Base-by-base conservation (phyloP, 2,797 vertebrate species). In the Microctenopoma stevenorrisi region DNA sequence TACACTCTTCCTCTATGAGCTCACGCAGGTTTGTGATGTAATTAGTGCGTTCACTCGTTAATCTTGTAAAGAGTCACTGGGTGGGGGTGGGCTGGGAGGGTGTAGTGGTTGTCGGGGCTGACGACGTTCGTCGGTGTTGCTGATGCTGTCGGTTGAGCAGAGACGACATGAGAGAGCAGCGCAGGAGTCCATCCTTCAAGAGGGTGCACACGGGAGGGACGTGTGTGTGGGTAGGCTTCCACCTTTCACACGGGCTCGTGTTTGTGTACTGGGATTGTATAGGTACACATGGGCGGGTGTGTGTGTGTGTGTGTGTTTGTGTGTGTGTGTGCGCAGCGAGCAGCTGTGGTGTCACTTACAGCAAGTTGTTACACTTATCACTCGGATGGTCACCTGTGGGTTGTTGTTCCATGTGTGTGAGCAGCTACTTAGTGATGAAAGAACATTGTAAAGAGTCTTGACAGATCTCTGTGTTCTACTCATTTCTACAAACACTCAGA, bases 131-230 rank as follows among this genome's bases (percentile, higher is more conserved):
- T 22, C 37, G 9, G 46, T 46, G 33, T 54, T 44, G 5, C 42
- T 15, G 50, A 66, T 43, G 63, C 1, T 62, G 64, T 16, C 14
- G 35, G 12, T 38, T 38, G 10, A 44, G 52, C 43, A 0, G 49
- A 60, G 63, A 16, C 53, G 9, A 47, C 37, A 89, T 91, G 91
- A 77, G 72, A 62, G 79, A 86, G 40, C 85, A 78, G 54, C 54
- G 47, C 7, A 61, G 44, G 72, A 81, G 48, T 68, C 86, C 82
- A 2, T 38, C 55, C 55, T 58, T 70, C 76, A 71, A 60, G 57
- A 86, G 76, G 86, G 86, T 84, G 70, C 72, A 64, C 0, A 15
- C 44, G 10, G 49, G 10, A n/a, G 3, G 28, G 15, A 30, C 33
- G 67, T 70, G 69, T 15, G 38, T 40, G 64, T 55, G 40, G 42